A percentile compares a stretch with the other conserved stretches of the same genome.
Conservation (phyloP, 2,797 vertebrate genomes). For the Notolepis coatsorum region DNA sequence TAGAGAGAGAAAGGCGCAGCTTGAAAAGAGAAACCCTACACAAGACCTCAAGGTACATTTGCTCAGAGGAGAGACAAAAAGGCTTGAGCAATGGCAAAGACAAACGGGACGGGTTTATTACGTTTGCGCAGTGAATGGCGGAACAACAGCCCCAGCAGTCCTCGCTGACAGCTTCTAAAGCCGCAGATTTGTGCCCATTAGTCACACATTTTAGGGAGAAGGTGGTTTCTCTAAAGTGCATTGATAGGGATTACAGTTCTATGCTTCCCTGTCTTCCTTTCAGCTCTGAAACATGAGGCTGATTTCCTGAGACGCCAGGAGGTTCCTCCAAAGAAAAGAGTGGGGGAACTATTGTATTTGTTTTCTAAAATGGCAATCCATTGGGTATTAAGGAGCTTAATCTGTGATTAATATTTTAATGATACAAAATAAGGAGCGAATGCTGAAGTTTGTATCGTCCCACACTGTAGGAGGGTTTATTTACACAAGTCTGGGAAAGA, state of each 20-base stretch:
- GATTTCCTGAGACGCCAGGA: constrained; percentile 83
- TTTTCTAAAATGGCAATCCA: constrained; percentile 81
- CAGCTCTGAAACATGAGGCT: constrained; percentile 74
- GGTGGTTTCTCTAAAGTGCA: constrained; percentile 86
- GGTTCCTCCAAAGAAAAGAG: constrained; percentile 75
- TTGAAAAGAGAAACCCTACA: constrained; percentile 79
- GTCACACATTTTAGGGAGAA: constrained; percentile 89
- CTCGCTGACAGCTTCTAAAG: constrained; percentile 82
- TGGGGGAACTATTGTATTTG: constrained; percentile 77
- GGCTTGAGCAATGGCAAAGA: constrained; percentile 68
- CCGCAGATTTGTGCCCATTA: constrained; percentile 88
- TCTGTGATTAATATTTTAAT: constrained; percentile 87
- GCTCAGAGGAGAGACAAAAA: constrained; percentile 75
- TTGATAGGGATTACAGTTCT: constrained; percentile 85
- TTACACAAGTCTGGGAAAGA: constrained; percentile 56
- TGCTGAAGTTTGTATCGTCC: constrained; percentile 70
- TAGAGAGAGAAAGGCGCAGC: constrained; percentile 39
- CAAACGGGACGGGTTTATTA: constrained; percentile 79
- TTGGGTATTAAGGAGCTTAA: constrained; percentile 80
- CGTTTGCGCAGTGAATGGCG: constrained; percentile 73
- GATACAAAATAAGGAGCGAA: constrained; percentile 74
- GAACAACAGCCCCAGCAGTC: constrained; percentile 80
- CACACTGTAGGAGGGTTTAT: constrained; percentile 65
- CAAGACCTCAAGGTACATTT: constrained; percentile 85
- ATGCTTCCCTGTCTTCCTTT: constrained; percentile 83